phyloP scores from a whole-genome alignment of 2,113 vertebrate genomes.

The Amblyornis subalaris region DNA sequence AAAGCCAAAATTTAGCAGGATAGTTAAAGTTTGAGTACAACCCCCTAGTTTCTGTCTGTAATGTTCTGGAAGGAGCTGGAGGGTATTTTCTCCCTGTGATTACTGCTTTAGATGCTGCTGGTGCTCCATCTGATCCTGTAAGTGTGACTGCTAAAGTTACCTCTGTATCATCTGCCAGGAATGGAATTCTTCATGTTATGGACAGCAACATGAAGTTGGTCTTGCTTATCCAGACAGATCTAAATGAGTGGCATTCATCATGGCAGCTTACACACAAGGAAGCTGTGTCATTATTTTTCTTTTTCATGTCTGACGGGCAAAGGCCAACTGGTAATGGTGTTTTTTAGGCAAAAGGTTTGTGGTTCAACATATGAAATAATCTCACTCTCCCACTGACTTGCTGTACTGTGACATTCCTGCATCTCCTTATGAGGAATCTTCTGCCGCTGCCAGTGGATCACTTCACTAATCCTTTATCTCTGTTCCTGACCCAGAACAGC shows the following conservation, averaged over 20 bases:
- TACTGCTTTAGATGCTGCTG: neutral
- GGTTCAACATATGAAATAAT: neutral
- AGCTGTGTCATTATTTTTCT: neutral
- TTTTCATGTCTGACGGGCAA: neutral
- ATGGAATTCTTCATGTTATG: neutral
- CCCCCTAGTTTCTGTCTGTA: neutral
- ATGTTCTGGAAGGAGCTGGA: neutral
- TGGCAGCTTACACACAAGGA: neutral
- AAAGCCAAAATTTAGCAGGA: neutral
- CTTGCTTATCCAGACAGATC: neutral
- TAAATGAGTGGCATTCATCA: neutral
- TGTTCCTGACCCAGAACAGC: neutral
- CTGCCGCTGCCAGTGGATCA: neutral
- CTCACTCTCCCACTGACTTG: accelerated
- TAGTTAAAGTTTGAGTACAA: neutral
- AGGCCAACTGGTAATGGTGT: neutral
- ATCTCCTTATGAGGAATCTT: neutral
- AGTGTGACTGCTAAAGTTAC: neutral
- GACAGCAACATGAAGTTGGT: neutral
- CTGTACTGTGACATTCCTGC: neutral
- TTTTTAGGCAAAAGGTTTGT: neutral
- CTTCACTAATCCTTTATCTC: accelerated
- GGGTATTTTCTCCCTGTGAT: neutral
- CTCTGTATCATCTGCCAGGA: neutral
- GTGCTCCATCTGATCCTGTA: neutral